A percentile compares a stretch with the other conserved stretches of the same genome.
phyloP scores from a whole-genome alignment of 2,113 vertebrate genomes.

The Pongo pygmaeus region DNA sequence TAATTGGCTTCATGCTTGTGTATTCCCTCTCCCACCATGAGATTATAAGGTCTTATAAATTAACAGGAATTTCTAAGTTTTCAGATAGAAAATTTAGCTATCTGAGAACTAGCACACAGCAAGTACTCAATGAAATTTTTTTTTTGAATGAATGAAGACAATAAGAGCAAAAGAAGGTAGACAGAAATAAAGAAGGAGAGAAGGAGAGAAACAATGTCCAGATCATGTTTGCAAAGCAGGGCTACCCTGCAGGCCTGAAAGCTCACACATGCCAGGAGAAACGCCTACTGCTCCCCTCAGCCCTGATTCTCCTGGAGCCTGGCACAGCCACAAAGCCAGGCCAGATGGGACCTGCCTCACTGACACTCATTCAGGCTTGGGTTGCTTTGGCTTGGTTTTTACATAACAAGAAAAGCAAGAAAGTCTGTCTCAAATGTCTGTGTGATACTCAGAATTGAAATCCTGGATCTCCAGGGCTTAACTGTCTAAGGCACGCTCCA shows the following conservation, averaged over 20 bases:
- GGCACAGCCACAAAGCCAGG: neutral
- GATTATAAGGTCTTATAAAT: neutral
- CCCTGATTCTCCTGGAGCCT: neutral
- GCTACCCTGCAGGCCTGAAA: neutral
- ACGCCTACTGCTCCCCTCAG: neutral
- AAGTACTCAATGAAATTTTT: neutral
- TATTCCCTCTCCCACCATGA: neutral
- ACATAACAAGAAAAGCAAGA: neutral
- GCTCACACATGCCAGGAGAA: neutral
- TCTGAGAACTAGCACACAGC: neutral
- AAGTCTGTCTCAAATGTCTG: neutral
- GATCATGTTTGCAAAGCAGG: neutral
- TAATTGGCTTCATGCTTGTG: neutral
- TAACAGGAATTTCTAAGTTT: too few relatives aligned
- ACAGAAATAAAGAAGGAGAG: neutral
- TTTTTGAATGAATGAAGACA: constrained; percentile 5
- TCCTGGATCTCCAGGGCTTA: neutral
- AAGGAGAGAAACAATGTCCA: neutral
- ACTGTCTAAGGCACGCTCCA: neutral
- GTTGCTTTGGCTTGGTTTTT: neutral
- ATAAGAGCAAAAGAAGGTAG: neutral
- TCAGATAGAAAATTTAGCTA: neutral
- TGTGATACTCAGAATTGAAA: neutral
- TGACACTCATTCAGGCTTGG: neutral
- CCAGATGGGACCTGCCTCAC: neutral